Evolutionary conservation across 2,888 invertebrate species (phyloP).

Genomic region (Cancer borealis): DNA sequence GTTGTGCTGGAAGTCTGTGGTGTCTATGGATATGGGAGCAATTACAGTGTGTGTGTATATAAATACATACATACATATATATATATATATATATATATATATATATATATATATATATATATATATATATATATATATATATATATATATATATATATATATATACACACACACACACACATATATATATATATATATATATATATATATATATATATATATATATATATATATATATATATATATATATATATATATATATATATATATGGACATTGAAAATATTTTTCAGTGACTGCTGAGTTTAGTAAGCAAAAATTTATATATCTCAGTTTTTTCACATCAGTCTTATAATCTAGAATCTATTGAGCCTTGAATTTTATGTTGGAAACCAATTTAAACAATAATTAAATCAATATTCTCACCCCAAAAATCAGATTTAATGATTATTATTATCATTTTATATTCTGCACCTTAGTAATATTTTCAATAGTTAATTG

Average conservation of each 20-base stretch:
- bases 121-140: background rate
- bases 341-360: background rate
- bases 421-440: background rate
- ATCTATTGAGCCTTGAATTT: background rate
- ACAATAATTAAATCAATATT: background rate
- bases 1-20: no score
- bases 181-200: no score
- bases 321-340: background rate
- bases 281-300: background rate
- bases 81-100: no score
- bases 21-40: no score
- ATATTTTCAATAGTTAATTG: background rate
- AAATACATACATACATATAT: no score
- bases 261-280: conserved; percentile 37
- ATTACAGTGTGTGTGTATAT: no score
- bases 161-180: conserved; percentile 51
- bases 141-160: background rate
- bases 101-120: no score
- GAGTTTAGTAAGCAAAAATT: background rate
- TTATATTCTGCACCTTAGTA: background rate
- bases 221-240: conserved; percentile 30
- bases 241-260: conserved; percentile 48
- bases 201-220: no score
- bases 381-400: background rate
- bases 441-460: background rate